phyloP scores from a whole-genome alignment of 2,113 vertebrate species.

The Poeciliopsis turrubarensis region DNA sequence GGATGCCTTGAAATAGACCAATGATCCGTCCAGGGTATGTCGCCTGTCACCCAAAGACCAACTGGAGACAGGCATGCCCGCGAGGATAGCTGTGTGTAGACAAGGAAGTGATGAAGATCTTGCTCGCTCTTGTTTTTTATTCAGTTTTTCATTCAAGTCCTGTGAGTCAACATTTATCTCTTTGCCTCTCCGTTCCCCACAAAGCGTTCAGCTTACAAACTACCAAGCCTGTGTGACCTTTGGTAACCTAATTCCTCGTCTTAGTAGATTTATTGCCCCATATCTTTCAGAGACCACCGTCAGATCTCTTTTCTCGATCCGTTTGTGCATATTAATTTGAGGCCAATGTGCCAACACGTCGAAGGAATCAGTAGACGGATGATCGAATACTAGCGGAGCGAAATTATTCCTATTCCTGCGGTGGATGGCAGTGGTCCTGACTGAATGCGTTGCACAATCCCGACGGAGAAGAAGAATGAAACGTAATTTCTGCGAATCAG shows the following conservation, averaged over 20 bases:
- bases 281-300: background rate
- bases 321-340: background rate
- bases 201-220: too few species aligned
- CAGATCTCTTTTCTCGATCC: background rate
- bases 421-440: background rate
- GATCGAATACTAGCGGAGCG: background rate
- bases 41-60: too few species aligned
- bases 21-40: too few species aligned
- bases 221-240: too few species aligned
- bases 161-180: background rate
- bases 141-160: background rate
- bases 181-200: background rate
- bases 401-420: background rate
- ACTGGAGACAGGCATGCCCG: too few species aligned
- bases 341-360: too few species aligned
- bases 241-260: too few species aligned
- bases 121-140: background rate
- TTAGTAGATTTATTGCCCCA: too few species aligned
- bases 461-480: background rate
- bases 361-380: background rate
- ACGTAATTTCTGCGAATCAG: background rate
- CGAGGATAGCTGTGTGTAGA: background rate
- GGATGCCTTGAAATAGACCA: too few species aligned
- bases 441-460: background rate
- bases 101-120: background rate